phyloP scores from a whole-genome alignment of 2,888 invertebrate genomes.

The Ptycholaimellus sp. region DNA sequence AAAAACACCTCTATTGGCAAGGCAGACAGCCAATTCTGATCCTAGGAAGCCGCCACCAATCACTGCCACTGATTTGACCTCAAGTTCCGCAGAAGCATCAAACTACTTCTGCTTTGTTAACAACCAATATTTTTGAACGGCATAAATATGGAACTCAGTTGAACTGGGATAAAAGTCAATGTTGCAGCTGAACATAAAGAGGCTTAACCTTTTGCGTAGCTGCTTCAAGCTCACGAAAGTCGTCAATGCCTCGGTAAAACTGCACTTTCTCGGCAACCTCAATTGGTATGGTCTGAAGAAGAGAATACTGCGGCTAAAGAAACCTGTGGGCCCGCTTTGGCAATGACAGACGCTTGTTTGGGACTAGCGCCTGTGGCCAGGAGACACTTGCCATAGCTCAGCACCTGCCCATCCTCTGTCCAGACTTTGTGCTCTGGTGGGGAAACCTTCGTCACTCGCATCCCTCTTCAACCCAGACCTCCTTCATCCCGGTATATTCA shows the following conservation, averaged over 20 bases:
- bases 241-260: constrained; percentile 42
- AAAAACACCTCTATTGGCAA: constrained; percentile 32
- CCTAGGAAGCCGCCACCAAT: constrained; percentile 81
- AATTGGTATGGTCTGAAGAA: too few species aligned
- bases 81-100: too few species aligned
- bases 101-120: too few species aligned
- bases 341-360: constrained; percentile 42
- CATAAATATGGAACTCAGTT: too few species aligned
- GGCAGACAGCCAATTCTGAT: constrained; percentile 65
- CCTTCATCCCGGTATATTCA: too few species aligned
- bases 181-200: too few species aligned
- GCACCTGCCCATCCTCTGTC: constrained; percentile 44
- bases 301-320: too few species aligned
- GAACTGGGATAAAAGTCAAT: too few species aligned
- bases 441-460: constrained; percentile 1
- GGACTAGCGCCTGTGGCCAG: constrained; percentile 61
- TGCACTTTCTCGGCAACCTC: constrained; percentile 46
- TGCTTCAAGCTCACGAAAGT: constrained; percentile 44
- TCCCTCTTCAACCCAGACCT: too few species aligned
- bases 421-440: constrained; percentile 31
- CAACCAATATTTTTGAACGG: too few species aligned
- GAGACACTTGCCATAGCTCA: constrained; percentile 60
- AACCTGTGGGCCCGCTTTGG: constrained; percentile 31
- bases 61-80: constrained; percentile 44
- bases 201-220: constrained; percentile 31